Base-by-base conservation (phyloP, 2,888 invertebrate genomes). In the Limnephilus rhombicus region DNA sequence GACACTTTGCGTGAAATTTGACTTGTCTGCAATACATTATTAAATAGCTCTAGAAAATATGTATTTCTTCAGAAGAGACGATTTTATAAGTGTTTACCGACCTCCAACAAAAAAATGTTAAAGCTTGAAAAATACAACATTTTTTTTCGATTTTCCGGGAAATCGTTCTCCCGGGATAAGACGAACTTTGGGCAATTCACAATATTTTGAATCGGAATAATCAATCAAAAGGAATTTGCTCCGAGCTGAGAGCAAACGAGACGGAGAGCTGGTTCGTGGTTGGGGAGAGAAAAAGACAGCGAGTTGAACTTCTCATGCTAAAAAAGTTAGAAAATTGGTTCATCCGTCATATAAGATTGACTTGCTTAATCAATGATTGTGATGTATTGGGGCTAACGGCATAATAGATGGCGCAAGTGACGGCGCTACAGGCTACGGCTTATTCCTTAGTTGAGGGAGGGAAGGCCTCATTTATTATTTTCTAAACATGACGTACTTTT, bases 311-410 rank as follows among this genome's bases (percentile, higher is more conserved):
- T 68, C 68, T 68, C 68, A 68, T 68, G 68, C 24, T 68, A 68
- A 68, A 68, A 68, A 68, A 68, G 68, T 68, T 68, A 68, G 68
- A 68, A 68, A 68, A 68, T 68, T 68, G 68, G 68, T 68, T 68
- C 68, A 68, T 68, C 68, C 68, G 68, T 68, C 68, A 68, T 68
- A 68, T n/a, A 68, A 68, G 68, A 68, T 68, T 68, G 68, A 68
- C 68, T 68, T 68, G 7, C 68, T 24, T 68, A 68, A 68, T 68
- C 68, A 68, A 68, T 68, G 68, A 68, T 68, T 24, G 68, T 68
- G 68, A 68, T 68, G n/a, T 68, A 68, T 68, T 68, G 68, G 53
- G 24, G 68, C 68, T 68, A 68, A 68, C 68, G 68, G 68, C 2
- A 9, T 68, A 68, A 68, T 68, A 68, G 68, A 68, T 68, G 68